Percentiles rank a stretch among this genome's conserved stretches.
Conservation (phyloP, 2,113 vertebrate species). For the Dicerorhinus sumatrensis region DNA sequence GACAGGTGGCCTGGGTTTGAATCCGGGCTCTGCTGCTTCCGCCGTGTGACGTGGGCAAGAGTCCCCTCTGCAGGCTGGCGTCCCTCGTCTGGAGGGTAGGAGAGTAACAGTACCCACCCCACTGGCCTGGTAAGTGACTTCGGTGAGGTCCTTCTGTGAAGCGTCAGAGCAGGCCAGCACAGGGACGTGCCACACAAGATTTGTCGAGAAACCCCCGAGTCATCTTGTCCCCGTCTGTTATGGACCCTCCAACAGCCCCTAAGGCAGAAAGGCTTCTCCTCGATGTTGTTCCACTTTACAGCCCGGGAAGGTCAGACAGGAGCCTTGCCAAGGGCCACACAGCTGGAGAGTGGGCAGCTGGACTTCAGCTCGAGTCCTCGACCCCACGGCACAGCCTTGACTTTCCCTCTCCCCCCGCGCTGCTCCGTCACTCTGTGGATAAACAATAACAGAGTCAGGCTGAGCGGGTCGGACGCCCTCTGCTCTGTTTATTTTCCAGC, state of each 20-base stretch:
- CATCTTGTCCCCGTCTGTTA: not conserved
- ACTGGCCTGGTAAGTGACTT: not conserved
- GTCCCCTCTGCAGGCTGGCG: fast-evolving
- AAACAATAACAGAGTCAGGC: not conserved
- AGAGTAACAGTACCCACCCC: no score
- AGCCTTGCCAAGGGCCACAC: not conserved
- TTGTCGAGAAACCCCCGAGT: not conserved
- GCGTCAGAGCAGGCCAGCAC: no score
- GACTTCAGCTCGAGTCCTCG: not conserved
- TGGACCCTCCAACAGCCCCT: not conserved
- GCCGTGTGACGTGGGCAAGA: not conserved
- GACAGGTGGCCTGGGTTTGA: not conserved
- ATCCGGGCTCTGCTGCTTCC: not conserved
- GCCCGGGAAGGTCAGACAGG: not conserved
- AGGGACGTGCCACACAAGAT: fast-evolving
- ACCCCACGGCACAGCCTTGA: not conserved
- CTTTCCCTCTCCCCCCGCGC: not conserved
- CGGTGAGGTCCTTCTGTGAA: not conserved
- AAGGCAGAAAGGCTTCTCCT: not conserved
- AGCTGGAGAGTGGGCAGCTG: not conserved
- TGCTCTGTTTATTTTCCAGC: not conserved
- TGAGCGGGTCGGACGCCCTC: not conserved
- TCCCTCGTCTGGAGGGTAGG: not conserved
- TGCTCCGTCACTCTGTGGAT: not conserved
- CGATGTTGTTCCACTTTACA: not conserved